Conservation (phyloP, 2,113 vertebrate species). For the Thryonomys swinderianus region DNA sequence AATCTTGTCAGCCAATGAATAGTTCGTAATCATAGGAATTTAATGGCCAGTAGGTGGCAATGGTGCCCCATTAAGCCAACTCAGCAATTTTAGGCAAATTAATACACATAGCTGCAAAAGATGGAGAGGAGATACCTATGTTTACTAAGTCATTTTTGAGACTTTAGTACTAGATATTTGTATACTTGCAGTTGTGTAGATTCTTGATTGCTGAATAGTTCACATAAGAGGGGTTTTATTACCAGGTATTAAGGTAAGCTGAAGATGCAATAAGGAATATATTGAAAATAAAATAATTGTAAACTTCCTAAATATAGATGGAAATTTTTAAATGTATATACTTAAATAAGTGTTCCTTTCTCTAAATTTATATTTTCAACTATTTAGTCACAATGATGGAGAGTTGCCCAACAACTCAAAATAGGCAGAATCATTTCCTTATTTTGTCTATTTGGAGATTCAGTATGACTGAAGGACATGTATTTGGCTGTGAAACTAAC, state of each 20-base stretch:
- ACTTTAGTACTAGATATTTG: background rate
- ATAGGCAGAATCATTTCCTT: background rate
- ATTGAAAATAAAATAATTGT: background rate
- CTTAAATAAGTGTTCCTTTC: background rate
- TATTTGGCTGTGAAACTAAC: background rate
- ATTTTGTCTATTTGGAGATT: background rate
- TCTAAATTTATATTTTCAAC: background rate
- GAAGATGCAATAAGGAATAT: background rate
- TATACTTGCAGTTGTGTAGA: background rate
- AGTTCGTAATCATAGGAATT: background rate
- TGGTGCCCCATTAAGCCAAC: background rate
- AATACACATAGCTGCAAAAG: background rate
- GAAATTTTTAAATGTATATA: background rate
- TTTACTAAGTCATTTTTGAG: background rate
- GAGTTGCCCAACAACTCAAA: background rate
- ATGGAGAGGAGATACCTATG: too few species aligned
- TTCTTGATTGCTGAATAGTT: background rate
- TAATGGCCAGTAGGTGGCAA: background rate
- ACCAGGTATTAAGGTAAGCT: background rate
- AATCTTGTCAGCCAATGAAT: background rate
- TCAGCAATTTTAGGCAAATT: constrained; percentile 58
- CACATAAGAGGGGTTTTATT: background rate
- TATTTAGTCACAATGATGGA: background rate
- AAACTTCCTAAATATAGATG: background rate
- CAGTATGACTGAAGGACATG: background rate